Base-by-base conservation (phyloP, 2,888 invertebrate genomes). In the Cylloceria caligata region DNA sequence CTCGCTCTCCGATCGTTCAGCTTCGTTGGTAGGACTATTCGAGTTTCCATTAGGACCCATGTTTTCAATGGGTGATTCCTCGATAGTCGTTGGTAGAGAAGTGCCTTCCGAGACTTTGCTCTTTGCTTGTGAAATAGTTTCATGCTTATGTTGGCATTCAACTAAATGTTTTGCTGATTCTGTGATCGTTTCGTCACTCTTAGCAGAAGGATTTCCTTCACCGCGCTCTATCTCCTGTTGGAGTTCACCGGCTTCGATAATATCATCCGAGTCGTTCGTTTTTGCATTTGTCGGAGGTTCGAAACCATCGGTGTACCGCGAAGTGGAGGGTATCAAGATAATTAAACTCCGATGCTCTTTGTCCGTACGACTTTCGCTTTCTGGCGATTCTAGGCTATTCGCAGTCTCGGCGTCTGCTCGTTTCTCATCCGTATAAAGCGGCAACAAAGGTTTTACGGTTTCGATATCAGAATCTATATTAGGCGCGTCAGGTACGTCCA, bases 401-500 rank as follows among this genome's bases (percentile, higher is more conserved):
- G 19, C 16, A 19, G 16, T 36, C 19, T 65, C 47, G 19, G 16
- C 47, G 4, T 2, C 34, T 19, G 34, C 5, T 3, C 9, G 39
- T 27, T 64, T 21, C 0, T 34, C 30, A 34, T 62, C 1, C 4
- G n/a, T 27, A 69, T 47, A 49, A 9, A 9, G 11, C 3, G 76
- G 36, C 13, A 34, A 45, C 4, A 24, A 19, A 2, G 19, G 24
- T 24, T 81, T 7, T 7, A 5, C 24, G n/a, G 16, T 19, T 64
- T 68, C 45, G 6, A 49, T 16, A 16, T 11, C n/a, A n/a, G 62
- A 21, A 9, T 75, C 65, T 16, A 42, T 19, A 21, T 24, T 60
- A 6, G 47, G 42, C n/a, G 69, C 45, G 27, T 81, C 76, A 21
- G 62, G n/a, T 36, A 82, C 75, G 34, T 79, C 69, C 60, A 75